These are phyloP conservation scores for human (Homo sapiens) DNA, from an alignment of 2,113 vertebrate species.

Conservation along the genomic window GRCh38 chr12:73340001-73340500, in stretches of 20 bases:
- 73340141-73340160: not conserved
- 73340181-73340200: not conserved
- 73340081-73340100: not conserved
- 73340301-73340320: not conserved
- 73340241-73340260: not conserved
- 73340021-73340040: not conserved
- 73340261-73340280: not conserved
- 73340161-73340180: conserved; percentile 6
- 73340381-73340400: no score
- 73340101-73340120: not conserved
- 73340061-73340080: not conserved
- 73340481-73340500: not conserved
- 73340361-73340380: no score
- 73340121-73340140: not conserved
- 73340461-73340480: not conserved
- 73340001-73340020: not conserved
- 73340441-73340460: not conserved
- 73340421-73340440: not conserved
- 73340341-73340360: not conserved
- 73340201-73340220: not conserved
- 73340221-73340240: not conserved
- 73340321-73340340: not conserved
- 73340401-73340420: no score
- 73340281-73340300: not conserved
- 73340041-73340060: not conserved